These are phyloP conservation scores for Okapia johnstoni DNA, from an alignment of 2,113 vertebrate species.

Conservation along the genomic window DNA sequence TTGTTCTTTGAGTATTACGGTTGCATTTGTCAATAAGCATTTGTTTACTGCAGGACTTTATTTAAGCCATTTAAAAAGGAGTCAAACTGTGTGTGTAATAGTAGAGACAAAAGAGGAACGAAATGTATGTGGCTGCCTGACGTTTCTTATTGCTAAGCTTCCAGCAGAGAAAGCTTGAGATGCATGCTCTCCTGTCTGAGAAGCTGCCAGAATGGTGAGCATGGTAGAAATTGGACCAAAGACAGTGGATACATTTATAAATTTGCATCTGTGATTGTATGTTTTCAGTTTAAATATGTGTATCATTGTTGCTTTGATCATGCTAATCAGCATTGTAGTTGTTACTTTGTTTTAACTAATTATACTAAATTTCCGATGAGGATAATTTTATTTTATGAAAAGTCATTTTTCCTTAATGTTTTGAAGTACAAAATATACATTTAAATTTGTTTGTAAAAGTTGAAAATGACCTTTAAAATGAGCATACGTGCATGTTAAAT, in stretches of 20 bases:
- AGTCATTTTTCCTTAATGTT: background rate
- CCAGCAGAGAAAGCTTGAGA: background rate
- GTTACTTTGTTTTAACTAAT: background rate
- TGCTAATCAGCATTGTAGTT: background rate
- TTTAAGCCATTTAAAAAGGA: background rate
- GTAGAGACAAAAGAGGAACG: background rate
- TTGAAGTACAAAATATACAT: background rate
- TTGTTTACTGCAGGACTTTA: background rate
- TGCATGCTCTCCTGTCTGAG: background rate
- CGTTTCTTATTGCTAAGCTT: background rate
- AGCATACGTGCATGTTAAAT: background rate
- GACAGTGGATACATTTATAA: background rate
- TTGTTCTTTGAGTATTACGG: background rate
- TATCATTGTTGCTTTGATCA: background rate
- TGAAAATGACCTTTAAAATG: background rate
- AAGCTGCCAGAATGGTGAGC: background rate
- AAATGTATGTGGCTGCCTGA: background rate
- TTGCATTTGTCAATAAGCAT: background rate
- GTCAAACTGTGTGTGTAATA: background rate
- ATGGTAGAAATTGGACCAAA: background rate
- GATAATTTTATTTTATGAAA: background rate
- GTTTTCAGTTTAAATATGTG: background rate
- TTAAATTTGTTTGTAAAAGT: background rate
- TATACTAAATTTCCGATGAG: background rate
- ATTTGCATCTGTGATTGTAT: background rate